phyloP scores from a whole-genome alignment of 2,888 invertebrate species.

The Leucoptera coffeella region DNA sequence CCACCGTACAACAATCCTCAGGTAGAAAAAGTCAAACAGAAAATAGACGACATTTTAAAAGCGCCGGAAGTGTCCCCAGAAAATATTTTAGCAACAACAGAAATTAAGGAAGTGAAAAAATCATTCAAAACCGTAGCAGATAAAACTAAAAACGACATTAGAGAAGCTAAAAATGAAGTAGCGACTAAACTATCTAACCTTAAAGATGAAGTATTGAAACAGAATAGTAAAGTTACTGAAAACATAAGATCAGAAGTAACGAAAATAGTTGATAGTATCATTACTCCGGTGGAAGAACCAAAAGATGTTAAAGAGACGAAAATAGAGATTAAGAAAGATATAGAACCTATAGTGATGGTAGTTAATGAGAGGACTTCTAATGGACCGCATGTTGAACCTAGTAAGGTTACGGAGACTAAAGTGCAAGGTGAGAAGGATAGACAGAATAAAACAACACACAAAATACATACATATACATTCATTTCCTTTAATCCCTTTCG shows the following conservation, averaged over 20 bases:
- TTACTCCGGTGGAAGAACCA: constrained; percentile 40
- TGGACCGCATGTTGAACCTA: constrained; percentile 8
- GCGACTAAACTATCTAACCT: constrained; percentile 17
- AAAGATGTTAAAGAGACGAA: constrained; percentile 14
- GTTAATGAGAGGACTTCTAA: constrained; percentile 33
- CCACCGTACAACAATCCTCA: constrained; percentile 44
- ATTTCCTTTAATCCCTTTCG: too few species aligned
- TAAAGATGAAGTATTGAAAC: constrained; percentile 21
- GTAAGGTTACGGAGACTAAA: too few species aligned
- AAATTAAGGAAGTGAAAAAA: constrained; percentile 4
- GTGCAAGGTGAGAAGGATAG: background rate
- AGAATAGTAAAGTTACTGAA: constrained; percentile 13
- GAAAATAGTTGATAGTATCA: constrained; percentile 38
- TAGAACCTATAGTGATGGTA: constrained; percentile 34
- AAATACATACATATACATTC: too few species aligned
- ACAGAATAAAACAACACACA: too few species aligned
- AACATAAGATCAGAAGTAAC: constrained; percentile 31
- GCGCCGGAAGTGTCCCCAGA: constrained; percentile 41
- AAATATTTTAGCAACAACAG: constrained; percentile 23
- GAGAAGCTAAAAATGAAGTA: constrained; percentile 16
- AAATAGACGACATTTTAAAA: constrained; percentile 40
- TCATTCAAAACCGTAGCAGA: constrained; percentile 1
- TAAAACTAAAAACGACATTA: constrained; percentile 17
- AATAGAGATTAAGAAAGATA: constrained; percentile 12
- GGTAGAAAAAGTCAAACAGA: constrained; percentile 39